Percentiles rank a stretch among this genome's conserved stretches.
Evolutionary conservation across 2,888 invertebrate genomes (phyloP).

Genomic region (Mythimna vitellina): DNA sequence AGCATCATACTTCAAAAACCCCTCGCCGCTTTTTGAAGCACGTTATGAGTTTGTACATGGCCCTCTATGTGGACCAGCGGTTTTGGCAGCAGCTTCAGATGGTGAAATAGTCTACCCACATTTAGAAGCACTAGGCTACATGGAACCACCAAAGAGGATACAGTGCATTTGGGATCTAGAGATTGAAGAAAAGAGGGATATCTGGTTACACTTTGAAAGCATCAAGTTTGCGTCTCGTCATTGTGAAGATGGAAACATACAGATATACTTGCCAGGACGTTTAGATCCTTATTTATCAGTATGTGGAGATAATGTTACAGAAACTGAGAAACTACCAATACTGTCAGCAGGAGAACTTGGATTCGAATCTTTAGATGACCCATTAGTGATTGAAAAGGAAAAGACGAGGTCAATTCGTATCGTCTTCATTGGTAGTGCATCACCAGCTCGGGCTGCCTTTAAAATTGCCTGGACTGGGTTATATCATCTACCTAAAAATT

Average conservation of each 20-base stretch:
- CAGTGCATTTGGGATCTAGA: constrained; percentile 96
- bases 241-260: constrained; percentile 96
- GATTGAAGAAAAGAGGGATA: constrained; percentile 95
- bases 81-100: constrained; percentile 94
- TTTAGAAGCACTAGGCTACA: constrained; percentile 94
- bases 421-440: constrained; percentile 94
- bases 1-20: constrained; percentile 96
- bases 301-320: constrained; percentile 96
- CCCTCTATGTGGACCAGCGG: constrained; percentile 96
- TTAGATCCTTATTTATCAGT: constrained; percentile 94
- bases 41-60: constrained; percentile 97
- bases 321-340: constrained; percentile 95
- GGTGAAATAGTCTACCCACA: constrained; percentile 97
- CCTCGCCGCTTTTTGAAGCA: constrained; percentile 95
- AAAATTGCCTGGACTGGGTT: constrained; percentile 97
- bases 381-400: constrained; percentile 90
- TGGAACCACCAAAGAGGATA: constrained; percentile 92
- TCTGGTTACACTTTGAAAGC: constrained; percentile 96
- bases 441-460: constrained; percentile 96
- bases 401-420: constrained; percentile 92
- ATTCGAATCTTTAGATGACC: constrained; percentile 90
- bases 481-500: constrained; percentile 95
- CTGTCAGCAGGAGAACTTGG: constrained; percentile 94
- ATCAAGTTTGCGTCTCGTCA: constrained; percentile 96
- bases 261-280: constrained; percentile 94